Base-by-base conservation (phyloP, 2,888 invertebrate genomes). In the Myopa tessellatipennis region DNA sequence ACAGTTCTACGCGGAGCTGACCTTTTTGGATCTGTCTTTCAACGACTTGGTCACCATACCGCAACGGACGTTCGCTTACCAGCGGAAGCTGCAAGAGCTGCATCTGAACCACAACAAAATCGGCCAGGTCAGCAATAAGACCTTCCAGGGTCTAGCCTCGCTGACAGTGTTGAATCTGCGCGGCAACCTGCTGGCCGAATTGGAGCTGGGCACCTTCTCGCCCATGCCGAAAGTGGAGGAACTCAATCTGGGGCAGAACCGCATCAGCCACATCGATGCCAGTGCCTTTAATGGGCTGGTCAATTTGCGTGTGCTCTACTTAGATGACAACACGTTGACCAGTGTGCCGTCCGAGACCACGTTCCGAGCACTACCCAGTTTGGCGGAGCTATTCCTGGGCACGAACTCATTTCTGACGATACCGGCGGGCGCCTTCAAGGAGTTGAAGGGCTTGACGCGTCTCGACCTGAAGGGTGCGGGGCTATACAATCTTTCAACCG, bases 1-100 rank as follows among this genome's bases (percentile, higher is more conserved):
- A 90, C 95, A 95, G 87, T 96, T 96, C 90, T 96, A 96, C 89
- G 93, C 94, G 0, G 95, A 95, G 83, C 91, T 96, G n/a, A 94
- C 93, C 82, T 95, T 94, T 87, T 92, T 96, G 65, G 96, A 96
- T 89, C 91, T 96, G 65, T 95, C 95, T 63, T 94, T 93, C 87
- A 96, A 96, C 87, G 95, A 95, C 84, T 91, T 96, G 84, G 93
- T 96, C 79, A 95, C 93, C 85, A 94, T 96, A 84, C 95, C 95
- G 3, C 91, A 92, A 67, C 93, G 92, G 80, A 95, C 95, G 84
- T 96, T 96, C 87, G 91, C 92, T 78, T 94, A 93, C 81, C 96
- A 96, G 89, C 93, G 93, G 81, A 95, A 95, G 88, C 91, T 96
- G 74, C 94, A 95, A 84, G 95, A 96, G 87, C 90, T 96, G 63